Evolutionary conservation across 2,797 vertebrate genomes (phyloP).

Genomic region (Parauchenoglanis ngamensis): DNA sequence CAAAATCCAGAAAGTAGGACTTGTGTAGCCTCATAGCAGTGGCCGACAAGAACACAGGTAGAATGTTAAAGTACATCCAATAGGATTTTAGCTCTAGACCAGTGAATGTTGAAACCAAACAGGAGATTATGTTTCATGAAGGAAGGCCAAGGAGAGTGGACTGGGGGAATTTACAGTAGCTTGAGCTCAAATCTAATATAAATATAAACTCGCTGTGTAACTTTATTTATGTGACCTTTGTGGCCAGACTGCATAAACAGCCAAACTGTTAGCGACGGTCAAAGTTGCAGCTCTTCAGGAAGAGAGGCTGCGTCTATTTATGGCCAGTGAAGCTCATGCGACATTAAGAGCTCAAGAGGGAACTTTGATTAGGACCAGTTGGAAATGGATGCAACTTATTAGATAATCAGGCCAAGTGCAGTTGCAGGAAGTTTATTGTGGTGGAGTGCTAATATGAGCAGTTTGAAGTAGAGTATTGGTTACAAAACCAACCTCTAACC

Average conservation of each 20-base stretch:
- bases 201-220: neutral
- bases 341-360: constrained; percentile 34
- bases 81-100: no score
- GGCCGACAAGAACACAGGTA: neutral
- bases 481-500: neutral
- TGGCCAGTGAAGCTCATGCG: constrained; percentile 14
- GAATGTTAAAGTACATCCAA: neutral
- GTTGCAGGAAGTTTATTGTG: constrained; percentile 5
- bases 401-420: constrained; percentile 37
- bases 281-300: constrained; percentile 6
- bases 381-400: constrained; percentile 40
- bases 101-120: neutral
- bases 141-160: neutral
- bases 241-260: constrained; percentile 20
- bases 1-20: neutral
- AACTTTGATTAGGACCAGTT: constrained; percentile 38
- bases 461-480: neutral
- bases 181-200: neutral
- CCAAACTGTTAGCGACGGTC: constrained; percentile 21
- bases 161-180: neutral
- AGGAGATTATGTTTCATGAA: neutral
- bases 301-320: constrained; percentile 23
- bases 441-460: neutral
- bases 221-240: constrained; percentile 13
- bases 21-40: neutral